These are phyloP conservation scores for Nomada fabriciana DNA, from an alignment of 2,888 invertebrate genomes.

Conservation along the genomic window DNA sequence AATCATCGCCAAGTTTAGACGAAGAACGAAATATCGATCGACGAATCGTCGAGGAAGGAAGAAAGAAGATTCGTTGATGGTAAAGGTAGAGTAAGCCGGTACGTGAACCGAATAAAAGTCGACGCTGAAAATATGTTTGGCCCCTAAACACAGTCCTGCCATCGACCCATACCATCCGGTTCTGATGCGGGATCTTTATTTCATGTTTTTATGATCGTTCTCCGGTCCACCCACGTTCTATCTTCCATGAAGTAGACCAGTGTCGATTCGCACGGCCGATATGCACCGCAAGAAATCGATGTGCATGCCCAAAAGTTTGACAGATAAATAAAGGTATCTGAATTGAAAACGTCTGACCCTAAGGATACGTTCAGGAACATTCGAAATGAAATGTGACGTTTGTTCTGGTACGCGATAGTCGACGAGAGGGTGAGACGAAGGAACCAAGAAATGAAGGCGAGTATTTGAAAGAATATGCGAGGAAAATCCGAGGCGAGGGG, in stretches of 20 bases:
- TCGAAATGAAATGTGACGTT: no score
- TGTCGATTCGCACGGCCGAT: constrained; percentile 46
- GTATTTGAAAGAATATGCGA: neutral
- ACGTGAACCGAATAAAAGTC: constrained; percentile 74
- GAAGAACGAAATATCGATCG: constrained; percentile 26
- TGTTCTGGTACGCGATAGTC: neutral
- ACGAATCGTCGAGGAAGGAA: constrained; percentile 7
- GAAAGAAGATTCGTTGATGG: constrained; percentile 31
- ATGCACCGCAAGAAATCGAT: constrained; percentile 37
- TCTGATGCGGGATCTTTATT: constrained; percentile 67
- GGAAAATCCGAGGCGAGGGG: constrained; percentile 25
- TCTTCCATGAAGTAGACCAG: constrained; percentile 15
- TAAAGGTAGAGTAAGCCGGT: constrained; percentile 47
- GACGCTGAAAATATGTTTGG: constrained; percentile 70
- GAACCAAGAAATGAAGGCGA: neutral
- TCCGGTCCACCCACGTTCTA: constrained; percentile 24
- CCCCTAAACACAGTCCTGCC: constrained; percentile 39
- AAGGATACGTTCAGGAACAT: no score
- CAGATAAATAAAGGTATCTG: no score
- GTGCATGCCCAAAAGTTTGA: neutral
- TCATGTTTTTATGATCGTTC: constrained; percentile 61
- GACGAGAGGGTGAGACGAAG: neutral
- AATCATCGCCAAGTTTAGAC: constrained; percentile 23
- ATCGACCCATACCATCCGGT: constrained; percentile 27
- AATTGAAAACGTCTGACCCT: no score